These are phyloP conservation scores for Cebuella pygmaea DNA, from an alignment of 2,797 vertebrate genomes.

Conservation along the genomic window DNA sequence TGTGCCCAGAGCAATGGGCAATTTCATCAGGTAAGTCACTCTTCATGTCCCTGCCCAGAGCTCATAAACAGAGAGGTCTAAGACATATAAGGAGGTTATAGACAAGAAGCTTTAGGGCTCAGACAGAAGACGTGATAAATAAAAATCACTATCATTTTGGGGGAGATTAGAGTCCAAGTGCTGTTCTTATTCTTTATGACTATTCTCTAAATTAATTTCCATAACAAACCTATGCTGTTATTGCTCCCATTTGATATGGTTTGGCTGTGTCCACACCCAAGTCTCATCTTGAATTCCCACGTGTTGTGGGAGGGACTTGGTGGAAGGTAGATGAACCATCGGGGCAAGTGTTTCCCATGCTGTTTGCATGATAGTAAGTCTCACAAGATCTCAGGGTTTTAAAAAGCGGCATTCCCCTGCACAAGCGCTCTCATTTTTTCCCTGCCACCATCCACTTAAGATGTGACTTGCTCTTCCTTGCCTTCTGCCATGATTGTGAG, in stretches of 20 bases:
- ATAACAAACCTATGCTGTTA: background rate
- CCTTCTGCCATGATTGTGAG: background rate
- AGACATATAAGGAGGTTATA: background rate
- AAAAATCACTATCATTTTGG: background rate
- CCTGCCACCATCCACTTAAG: background rate
- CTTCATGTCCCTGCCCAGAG: background rate
- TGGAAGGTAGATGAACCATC: background rate
- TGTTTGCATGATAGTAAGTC: background rate
- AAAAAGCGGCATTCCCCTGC: background rate
- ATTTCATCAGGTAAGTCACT: background rate
- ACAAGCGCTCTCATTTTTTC: background rate
- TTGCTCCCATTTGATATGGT: background rate
- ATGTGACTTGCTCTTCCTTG: background rate
- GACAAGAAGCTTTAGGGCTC: background rate
- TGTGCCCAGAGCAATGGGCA: background rate
- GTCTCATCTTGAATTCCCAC: background rate
- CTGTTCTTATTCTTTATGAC: background rate
- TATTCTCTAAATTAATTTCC: background rate
- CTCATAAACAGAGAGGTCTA: background rate
- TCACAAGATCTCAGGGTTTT: background rate
- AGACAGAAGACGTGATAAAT: background rate
- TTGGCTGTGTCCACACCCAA: background rate
- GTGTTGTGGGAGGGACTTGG: background rate
- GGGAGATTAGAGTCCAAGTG: background rate
- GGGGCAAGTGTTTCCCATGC: background rate